Evolutionary conservation across 2,888 invertebrate species (phyloP).

Genomic region (Sthenelais limicola): DNA sequence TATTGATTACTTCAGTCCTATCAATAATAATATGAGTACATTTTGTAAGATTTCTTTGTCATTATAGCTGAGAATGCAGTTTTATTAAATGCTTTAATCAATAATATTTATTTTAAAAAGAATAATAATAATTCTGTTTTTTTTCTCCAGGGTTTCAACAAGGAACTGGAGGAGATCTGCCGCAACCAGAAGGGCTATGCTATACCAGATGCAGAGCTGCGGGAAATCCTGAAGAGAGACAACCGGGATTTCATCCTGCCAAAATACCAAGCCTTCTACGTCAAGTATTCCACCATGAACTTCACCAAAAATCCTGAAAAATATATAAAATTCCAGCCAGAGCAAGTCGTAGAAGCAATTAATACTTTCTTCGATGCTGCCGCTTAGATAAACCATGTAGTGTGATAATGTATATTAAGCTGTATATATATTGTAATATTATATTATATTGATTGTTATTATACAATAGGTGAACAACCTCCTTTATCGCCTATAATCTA

Average conservation of each 20-base stretch:
- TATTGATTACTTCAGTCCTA: constrained; percentile 19
- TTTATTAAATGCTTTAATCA: no score
- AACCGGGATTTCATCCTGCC: constrained; percentile 91
- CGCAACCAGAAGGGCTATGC: constrained; percentile 91
- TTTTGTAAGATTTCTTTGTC: no score
- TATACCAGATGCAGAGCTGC: constrained; percentile 91
- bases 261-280: constrained; percentile 78
- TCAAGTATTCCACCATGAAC: constrained; percentile 77
- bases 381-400: no score
- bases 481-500: no score
- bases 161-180: constrained; percentile 92
- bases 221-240: constrained; percentile 89
- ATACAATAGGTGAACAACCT: no score
- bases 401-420: no score
- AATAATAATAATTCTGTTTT: constrained; percentile 33
- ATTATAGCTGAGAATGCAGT: no score
- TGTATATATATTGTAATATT: no score
- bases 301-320: constrained; percentile 96
- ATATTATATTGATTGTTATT: no score
- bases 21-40: constrained; percentile 50
- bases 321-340: constrained; percentile 91
- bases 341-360: constrained; percentile 86
- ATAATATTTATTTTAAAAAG: no score
- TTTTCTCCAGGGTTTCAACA: constrained; percentile 87
- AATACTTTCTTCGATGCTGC: constrained; percentile 94